A percentile compares a stretch with the other conserved stretches of the same genome.
phyloP scores from a whole-genome alignment of 2,888 invertebrate genomes.

The Anarsia innoxiella region DNA sequence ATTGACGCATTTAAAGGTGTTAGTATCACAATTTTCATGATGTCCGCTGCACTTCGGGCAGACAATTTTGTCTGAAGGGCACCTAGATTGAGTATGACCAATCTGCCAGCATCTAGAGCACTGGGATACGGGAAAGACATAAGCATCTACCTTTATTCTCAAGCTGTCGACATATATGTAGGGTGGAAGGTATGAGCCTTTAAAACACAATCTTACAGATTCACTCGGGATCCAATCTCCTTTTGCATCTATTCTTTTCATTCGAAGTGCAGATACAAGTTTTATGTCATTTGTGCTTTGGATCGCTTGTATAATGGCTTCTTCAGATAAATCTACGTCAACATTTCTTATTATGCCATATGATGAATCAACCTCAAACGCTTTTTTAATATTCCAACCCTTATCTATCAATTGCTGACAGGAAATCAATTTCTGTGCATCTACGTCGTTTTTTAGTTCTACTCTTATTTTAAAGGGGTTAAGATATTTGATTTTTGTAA shows the following conservation, averaged over 20 bases:
- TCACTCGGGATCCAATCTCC: background rate
- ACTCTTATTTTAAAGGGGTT: background rate
- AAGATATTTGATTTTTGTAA: background rate
- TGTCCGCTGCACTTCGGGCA: conserved; percentile 1
- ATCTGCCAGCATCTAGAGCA: conserved; percentile 2
- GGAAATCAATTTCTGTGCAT: background rate
- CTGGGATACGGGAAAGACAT: conserved; percentile 2
- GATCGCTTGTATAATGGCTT: background rate
- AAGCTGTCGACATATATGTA: background rate
- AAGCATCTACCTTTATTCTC: background rate
- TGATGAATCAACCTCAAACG: background rate
- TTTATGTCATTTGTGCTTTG: background rate
- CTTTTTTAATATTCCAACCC: background rate
- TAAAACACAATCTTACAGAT: background rate
- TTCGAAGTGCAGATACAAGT: background rate
- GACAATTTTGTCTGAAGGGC: background rate
- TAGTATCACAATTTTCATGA: background rate
- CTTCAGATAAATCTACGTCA: background rate
- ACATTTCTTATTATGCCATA: conserved; percentile 1
- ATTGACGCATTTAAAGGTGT: background rate
- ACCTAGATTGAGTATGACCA: background rate
- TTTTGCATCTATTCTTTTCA: background rate
- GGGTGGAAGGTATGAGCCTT: background rate
- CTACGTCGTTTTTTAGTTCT: background rate
- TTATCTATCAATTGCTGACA: background rate